Evolutionary conservation across 2,113 vertebrate species (phyloP).

Genomic region (Archocentrus centrarchus): DNA sequence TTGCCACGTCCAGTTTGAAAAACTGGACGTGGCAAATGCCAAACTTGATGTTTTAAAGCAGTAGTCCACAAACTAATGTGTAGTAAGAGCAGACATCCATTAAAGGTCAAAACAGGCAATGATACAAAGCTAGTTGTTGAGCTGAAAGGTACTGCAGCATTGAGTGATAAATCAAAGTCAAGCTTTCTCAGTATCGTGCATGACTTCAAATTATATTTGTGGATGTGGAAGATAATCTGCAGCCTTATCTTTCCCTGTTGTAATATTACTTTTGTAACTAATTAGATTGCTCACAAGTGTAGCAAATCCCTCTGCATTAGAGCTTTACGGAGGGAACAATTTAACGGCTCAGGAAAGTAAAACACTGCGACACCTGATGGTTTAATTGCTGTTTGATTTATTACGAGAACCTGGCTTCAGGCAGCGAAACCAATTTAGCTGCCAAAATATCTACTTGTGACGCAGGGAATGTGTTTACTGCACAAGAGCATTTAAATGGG

Average conservation of each 20-base stretch:
- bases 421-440: neutral
- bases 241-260: neutral
- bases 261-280: neutral
- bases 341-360: neutral
- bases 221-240: neutral
- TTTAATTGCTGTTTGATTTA: neutral
- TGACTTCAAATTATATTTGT: neutral
- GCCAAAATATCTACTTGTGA: neutral
- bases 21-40: fast-evolving
- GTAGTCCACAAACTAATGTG: neutral
- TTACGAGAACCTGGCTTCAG: neutral
- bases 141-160: neutral
- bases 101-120: neutral
- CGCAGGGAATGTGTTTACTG: neutral
- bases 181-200: fast-evolving
- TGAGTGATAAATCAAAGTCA: neutral
- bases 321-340: neutral
- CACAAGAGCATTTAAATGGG: neutral
- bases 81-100: neutral
- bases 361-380: neutral
- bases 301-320: neutral
- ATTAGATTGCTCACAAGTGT: neutral
- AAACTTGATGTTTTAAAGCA: neutral
- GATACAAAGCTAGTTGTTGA: fast-evolving
- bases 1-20: neutral